These are phyloP conservation scores for Pseudorectes ferrugineus DNA, from an alignment of 2,113 vertebrate species.

Conservation along the genomic window DNA sequence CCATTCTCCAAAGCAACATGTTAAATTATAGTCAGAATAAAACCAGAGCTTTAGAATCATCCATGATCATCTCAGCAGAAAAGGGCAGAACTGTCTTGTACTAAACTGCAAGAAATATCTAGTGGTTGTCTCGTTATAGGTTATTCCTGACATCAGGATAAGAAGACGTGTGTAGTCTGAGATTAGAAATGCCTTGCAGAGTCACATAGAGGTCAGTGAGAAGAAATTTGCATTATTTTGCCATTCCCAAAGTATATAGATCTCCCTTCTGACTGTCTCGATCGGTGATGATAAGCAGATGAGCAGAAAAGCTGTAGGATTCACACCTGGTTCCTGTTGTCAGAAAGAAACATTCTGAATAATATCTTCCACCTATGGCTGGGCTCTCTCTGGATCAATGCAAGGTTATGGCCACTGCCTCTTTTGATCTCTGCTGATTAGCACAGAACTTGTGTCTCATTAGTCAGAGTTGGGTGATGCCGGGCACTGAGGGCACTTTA, in stretches of 20 bases:
- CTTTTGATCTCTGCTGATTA: not conserved
- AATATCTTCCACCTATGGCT: not conserved
- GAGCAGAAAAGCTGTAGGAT: not conserved
- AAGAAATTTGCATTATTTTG: not conserved
- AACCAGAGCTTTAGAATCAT: not conserved
- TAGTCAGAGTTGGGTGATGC: not conserved
- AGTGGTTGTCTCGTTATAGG: not conserved
- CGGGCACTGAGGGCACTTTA: not conserved
- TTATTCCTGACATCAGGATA: not conserved
- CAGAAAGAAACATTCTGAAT: not conserved
- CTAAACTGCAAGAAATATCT: not conserved
- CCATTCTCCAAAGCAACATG: not conserved
- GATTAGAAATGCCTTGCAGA: not conserved
- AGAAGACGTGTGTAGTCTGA: not conserved
- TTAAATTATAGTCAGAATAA: not conserved
- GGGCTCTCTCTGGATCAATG: not conserved
- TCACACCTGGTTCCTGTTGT: not conserved
- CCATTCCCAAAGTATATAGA: not conserved
- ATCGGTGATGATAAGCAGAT: not conserved
- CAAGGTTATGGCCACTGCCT: not conserved
- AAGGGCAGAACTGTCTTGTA: not conserved
- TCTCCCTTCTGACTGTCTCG: not conserved
- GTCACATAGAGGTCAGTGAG: not conserved
- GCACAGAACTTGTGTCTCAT: not conserved
- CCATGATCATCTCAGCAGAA: not conserved